Conservation (phyloP, 2,797 vertebrate genomes). For the Mergus octosetaceus region DNA sequence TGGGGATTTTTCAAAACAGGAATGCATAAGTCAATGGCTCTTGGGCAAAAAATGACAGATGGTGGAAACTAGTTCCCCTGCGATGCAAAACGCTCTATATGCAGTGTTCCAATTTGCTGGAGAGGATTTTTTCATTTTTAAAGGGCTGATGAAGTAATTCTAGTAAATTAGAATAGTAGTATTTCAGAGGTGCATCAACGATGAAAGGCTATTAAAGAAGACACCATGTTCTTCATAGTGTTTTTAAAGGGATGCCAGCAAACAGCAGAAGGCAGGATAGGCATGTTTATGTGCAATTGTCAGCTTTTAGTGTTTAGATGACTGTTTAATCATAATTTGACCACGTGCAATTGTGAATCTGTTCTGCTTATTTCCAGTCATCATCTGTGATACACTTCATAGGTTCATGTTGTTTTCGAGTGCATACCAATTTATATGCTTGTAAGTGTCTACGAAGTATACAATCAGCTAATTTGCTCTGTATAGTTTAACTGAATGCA, state of each 20-base stretch:
- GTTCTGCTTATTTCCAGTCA: not conserved
- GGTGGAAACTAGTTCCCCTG: not conserved
- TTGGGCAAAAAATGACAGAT: not conserved
- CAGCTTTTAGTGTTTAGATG: not conserved
- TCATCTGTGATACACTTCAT: not conserved
- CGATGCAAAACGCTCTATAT: rapidly evolving
- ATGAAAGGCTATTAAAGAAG: not conserved
- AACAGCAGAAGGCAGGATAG: not conserved
- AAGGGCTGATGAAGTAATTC: not conserved
- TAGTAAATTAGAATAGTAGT: not conserved
- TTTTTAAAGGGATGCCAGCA: not conserved
- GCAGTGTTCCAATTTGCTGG: not conserved
- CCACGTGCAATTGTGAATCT: not conserved
- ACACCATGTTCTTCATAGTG: rapidly evolving
- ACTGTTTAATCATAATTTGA: not conserved
- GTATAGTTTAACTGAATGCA: not conserved
- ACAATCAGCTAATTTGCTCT: not conserved
- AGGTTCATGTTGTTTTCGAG: not conserved
- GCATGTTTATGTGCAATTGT: not conserved
- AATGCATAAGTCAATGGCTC: not conserved
- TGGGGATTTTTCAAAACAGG: not conserved
- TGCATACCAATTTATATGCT: not conserved
- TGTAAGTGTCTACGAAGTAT: not conserved
- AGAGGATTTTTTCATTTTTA: not conserved
- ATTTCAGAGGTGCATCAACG: not conserved